Evolutionary conservation across 2,113 vertebrate species (phyloP).

Genomic region (Donacobius atricapilla): DNA sequence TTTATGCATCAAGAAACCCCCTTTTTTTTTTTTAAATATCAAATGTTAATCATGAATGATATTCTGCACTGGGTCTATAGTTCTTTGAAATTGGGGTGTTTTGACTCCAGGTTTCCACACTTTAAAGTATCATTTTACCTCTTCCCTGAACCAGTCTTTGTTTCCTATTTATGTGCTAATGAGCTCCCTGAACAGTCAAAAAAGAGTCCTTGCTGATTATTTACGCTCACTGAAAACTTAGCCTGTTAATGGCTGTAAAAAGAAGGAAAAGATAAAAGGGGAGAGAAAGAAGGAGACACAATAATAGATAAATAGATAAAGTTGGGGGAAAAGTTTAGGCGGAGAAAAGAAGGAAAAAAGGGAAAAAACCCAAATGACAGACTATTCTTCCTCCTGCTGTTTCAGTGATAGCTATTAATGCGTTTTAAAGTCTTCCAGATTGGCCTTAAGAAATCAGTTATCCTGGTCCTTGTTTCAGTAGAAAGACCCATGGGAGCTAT

Average conservation of each 20-base stretch:
- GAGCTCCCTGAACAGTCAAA: conserved; percentile 28
- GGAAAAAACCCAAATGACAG: background rate
- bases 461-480: conserved; percentile 50
- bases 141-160: background rate
- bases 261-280: background rate
- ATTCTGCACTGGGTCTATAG: background rate
- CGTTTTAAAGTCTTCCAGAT: conserved; percentile 64
- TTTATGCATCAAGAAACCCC: fast-evolving
- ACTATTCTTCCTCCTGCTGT: conserved; percentile 60
- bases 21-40: background rate
- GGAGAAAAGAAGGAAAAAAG: background rate
- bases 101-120: background rate
- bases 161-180: conserved; percentile 58
- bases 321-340: background rate
- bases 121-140: conserved; percentile 17
- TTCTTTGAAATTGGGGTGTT: background rate
- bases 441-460: conserved; percentile 66
- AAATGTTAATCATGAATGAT: background rate
- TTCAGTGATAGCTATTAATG: conserved; percentile 65
- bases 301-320: conserved; percentile 24
- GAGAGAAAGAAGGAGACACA: background rate
- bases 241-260: background rate
- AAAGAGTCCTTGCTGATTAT: conserved; percentile 17
- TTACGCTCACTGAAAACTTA: background rate
- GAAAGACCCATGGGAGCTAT: conserved; percentile 65